Evolutionary conservation across 2,888 invertebrate species (phyloP), one percentile per base, ranked within the genome.

Genomic region (Lepidocyrtoides sp.): DNA sequence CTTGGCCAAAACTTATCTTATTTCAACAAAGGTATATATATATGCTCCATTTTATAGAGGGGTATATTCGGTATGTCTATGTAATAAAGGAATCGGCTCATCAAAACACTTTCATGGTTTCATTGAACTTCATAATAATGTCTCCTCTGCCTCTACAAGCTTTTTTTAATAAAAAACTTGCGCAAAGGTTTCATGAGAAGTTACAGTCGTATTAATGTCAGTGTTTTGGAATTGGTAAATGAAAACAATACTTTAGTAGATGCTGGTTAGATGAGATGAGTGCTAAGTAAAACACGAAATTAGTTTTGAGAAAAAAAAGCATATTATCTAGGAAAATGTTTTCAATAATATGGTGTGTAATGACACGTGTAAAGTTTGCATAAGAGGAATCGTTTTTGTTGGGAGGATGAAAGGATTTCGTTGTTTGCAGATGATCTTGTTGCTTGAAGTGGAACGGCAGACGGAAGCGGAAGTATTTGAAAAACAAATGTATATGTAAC

Each of bases 231-330:
- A 41, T n/a, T 5, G n/a, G 2, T 54, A 3, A 10, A 14, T 54
- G 57, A 57, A 57, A 57, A 57, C 57, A 57, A 57, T 57, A 57
- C 57, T 12, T 23, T 57, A 10, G 20, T 57, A 57, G 17, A 57
- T 2, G 51, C 51, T 8, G 23, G 3, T 17, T 2, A 10, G 51
- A 51, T 51, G 57, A 57, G 57, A 57, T 57, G 57, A 57, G 36
- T 36, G 3, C 3, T 57, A 57, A 51, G 57, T 51, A n/a, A 14
- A n/a, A 14, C 14, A 51, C 14, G 51, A 2, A 51, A 12, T 7
- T n/a, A 57, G 57, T 51, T 51, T 51, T 51, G 4, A 10, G 54
- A 54, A 54, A n/a, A n/a, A n/a, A n/a, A n/a, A n/a, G n/a, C n/a
- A n/a, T n/a, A n/a, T n/a, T n/a, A 54, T 54, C n/a, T 54, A 54